These are phyloP conservation scores for Acleris laterana DNA, from an alignment of 2,888 invertebrate species.

Conservation along the genomic window DNA sequence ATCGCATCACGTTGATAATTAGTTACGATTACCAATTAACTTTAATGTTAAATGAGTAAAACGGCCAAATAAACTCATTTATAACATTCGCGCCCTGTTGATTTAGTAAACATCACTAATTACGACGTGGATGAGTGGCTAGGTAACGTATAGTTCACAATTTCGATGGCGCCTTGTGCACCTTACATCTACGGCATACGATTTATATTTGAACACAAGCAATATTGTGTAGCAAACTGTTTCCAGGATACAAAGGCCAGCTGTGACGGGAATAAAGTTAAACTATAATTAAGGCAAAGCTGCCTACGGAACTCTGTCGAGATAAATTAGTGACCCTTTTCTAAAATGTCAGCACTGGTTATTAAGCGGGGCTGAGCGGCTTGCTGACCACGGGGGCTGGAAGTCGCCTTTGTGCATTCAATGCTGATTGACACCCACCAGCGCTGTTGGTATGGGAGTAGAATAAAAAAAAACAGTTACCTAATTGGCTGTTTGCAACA, in stretches of 20 bases:
- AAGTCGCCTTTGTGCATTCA: constrained; percentile 58
- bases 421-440: constrained; percentile 54
- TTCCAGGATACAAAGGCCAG: constrained; percentile 51
- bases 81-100: constrained; percentile 23
- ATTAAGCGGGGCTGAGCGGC: constrained; percentile 71
- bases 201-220: constrained; percentile 5
- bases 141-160: constrained; percentile 15
- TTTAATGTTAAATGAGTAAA: constrained; percentile 1
- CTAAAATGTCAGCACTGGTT: constrained; percentile 75
- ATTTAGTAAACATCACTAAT: constrained; percentile 36
- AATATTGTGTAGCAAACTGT: constrained; percentile 21
- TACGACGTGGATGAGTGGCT: constrained; percentile 28
- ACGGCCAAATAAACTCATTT: constrained; percentile 32
- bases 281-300: constrained; percentile 77
- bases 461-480: constrained; percentile 10
- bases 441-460: neutral
- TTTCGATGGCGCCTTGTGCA: neutral
- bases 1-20: neutral
- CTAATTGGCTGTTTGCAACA: constrained; percentile 11
- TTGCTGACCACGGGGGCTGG: constrained; percentile 51
- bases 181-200: constrained; percentile 13
- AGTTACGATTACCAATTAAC: neutral
- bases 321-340: constrained; percentile 82
- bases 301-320: constrained; percentile 68
- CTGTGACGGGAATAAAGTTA: constrained; percentile 73